Evolutionary conservation across 2,797 vertebrate species (phyloP).

Genomic region (Octomys mimax): DNA sequence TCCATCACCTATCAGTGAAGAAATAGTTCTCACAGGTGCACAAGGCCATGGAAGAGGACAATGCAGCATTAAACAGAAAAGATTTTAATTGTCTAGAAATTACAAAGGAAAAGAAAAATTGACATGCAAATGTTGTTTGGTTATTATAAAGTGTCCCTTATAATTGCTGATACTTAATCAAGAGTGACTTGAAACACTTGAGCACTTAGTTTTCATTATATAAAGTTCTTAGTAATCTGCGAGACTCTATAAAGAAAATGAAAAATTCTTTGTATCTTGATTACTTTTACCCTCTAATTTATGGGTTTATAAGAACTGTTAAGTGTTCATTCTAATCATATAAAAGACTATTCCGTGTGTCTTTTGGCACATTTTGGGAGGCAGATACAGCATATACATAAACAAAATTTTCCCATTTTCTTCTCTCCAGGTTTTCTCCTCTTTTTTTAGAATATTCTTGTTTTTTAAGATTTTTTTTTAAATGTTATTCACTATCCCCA

Average conservation of each 20-base stretch:
- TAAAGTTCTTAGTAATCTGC: slow-evolving; percentile 32
- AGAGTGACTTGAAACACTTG: slow-evolving; percentile 45
- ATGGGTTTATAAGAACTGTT: not conserved
- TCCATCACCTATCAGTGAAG: not conserved
- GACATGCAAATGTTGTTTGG: slow-evolving; percentile 27
- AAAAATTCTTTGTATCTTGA: slow-evolving; percentile 27
- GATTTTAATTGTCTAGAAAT: slow-evolving; percentile 4
- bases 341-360: not conserved
- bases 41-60: not conserved
- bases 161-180: slow-evolving; percentile 62
- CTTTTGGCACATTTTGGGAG: slow-evolving; percentile 8
- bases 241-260: slow-evolving; percentile 27
- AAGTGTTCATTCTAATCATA: slow-evolving; percentile 34
- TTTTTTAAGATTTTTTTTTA: not conserved
- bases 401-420: not conserved
- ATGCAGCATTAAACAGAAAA: not conserved
- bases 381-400: not conserved
- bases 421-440: not conserved
- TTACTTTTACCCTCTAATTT: slow-evolving; percentile 24
- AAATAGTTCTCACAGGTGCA: not conserved
- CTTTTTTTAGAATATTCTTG: not conserved
- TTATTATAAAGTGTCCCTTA: slow-evolving; percentile 36
- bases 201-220: slow-evolving; percentile 23
- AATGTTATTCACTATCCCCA: not conserved
- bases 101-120: slow-evolving; percentile 17